Evolutionary conservation across 2,888 invertebrate species (phyloP).

Genomic region (Chalcis sispes): DNA sequence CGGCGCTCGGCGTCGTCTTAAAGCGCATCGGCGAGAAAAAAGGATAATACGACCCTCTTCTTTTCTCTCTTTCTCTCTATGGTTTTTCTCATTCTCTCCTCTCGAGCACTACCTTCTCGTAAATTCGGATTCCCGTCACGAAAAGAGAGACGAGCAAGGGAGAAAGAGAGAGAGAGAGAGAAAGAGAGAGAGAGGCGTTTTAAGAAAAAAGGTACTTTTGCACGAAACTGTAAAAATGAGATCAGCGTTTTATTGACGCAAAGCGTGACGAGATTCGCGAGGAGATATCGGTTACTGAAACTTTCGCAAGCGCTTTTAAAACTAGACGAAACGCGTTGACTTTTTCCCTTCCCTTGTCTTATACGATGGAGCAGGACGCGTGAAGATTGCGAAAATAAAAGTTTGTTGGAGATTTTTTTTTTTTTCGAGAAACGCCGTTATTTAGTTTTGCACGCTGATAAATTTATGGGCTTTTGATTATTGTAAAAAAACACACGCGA

Average conservation of each 20-base stretch:
- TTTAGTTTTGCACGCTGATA: no score
- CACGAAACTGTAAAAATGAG: conserved; percentile 58
- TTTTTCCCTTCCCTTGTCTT: no score
- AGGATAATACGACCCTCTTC: conserved; percentile 48
- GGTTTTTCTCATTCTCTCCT: not conserved
- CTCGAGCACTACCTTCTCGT: conserved; percentile 35
- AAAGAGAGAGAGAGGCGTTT: not conserved
- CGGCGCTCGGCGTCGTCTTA: conserved; percentile 33
- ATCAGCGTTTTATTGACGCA: conserved; percentile 56
- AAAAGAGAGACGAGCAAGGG: conserved; percentile 4
- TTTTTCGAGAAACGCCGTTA: no score
- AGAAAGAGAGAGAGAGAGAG: not conserved
- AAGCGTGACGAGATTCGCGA: conserved; percentile 55
- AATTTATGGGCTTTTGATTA: no score
- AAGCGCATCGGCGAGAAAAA: conserved; percentile 40
- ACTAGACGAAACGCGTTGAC: no score
- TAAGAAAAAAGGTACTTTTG: conserved; percentile 46
- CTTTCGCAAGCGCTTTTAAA: conserved; percentile 4
- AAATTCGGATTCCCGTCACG: conserved; percentile 58
- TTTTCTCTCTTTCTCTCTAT: not conserved
- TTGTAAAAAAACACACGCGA: no score
- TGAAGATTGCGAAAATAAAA: no score
- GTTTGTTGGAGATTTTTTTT: no score
- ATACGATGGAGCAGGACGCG: no score
- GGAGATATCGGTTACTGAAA: conserved; percentile 41